Conservation (phyloP, 2,888 invertebrate genomes). For the Metopia argyrocephala region DNA sequence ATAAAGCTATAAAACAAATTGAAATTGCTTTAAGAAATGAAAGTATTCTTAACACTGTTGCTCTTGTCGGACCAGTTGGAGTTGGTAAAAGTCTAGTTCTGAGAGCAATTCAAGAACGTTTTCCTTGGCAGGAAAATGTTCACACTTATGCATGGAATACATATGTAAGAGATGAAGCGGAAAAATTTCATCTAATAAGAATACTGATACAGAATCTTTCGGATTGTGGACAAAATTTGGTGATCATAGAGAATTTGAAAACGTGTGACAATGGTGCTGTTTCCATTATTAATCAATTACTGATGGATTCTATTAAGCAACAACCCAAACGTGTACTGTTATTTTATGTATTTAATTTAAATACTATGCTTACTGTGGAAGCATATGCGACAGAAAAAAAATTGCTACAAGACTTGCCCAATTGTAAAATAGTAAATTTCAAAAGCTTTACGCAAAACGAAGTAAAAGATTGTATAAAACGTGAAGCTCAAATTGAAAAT, state of each 20-base stretch:
- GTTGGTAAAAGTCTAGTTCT: constrained; percentile 74
- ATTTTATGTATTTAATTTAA: constrained; percentile 73
- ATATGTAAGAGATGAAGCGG: constrained; percentile 46
- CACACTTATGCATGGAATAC: constrained; percentile 71
- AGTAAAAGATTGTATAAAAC: constrained; percentile 71
- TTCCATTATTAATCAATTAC: constrained; percentile 66
- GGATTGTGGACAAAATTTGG: constrained; percentile 74
- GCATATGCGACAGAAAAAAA: constrained; percentile 62
- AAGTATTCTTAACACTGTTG: constrained; percentile 69
- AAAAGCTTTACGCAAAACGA: constrained; percentile 67
- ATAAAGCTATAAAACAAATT: constrained; percentile 68
- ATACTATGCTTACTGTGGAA: constrained; percentile 61
- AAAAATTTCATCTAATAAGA: constrained; percentile 60
- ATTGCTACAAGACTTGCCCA: constrained; percentile 57
- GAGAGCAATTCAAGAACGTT: constrained; percentile 68
- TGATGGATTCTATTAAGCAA: constrained; percentile 23
- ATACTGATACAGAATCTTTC: constrained; percentile 66
- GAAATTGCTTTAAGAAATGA: constrained; percentile 67
- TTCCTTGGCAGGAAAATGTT: constrained; percentile 75
- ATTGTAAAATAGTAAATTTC: constrained; percentile 70
- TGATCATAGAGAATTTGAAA: constrained; percentile 74
- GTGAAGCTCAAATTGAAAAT: constrained; percentile 67
- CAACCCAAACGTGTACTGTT: constrained; percentile 68
- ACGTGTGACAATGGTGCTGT: constrained; percentile 68
- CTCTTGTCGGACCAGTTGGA: constrained; percentile 72